Percentiles rank a stretch among this genome's conserved stretches.
These are phyloP conservation scores for Cladopsammia gracilis DNA, from an alignment of 64 coral and sea anemone species.

Conservation along the genomic window DNA sequence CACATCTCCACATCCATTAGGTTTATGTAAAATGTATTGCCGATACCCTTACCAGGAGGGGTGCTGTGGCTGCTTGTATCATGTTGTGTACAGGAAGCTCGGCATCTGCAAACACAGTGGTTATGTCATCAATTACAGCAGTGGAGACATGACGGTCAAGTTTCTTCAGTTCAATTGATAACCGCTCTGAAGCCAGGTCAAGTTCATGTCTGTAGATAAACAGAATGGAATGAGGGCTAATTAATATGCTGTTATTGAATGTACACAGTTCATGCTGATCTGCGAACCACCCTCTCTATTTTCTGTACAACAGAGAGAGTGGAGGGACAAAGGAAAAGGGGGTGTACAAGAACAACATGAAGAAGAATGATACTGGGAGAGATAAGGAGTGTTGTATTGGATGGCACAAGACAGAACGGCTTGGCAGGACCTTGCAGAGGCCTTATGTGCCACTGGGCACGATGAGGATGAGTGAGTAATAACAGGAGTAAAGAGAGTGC, in stretches of 20 bases:
- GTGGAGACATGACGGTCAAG: slow-evolving; percentile 92
- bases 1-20: too few species aligned
- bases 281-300: too few species aligned
- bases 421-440: too few species aligned
- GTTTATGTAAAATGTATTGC: too few species aligned
- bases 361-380: too few species aligned
- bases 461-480: too few species aligned
- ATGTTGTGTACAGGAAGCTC: slow-evolving; percentile 90
- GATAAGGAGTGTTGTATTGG: too few species aligned
- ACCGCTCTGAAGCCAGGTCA: slow-evolving; percentile 77
- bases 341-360: too few species aligned
- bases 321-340: too few species aligned
- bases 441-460: too few species aligned
- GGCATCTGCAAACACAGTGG: slow-evolving; percentile 84
- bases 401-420: too few species aligned
- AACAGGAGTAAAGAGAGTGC: neutral
- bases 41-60: slow-evolving; percentile 46
- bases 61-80: slow-evolving; percentile 80
- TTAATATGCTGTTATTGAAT: neutral
- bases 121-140: slow-evolving; percentile 84
- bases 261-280: neutral
- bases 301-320: too few species aligned
- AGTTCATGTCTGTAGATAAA: slow-evolving; percentile 76
- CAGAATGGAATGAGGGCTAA: neutral
- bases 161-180: slow-evolving; percentile 75